Evolutionary conservation across 2,797 vertebrate species (phyloP).

Genomic region (Nannoperca australis): DNA sequence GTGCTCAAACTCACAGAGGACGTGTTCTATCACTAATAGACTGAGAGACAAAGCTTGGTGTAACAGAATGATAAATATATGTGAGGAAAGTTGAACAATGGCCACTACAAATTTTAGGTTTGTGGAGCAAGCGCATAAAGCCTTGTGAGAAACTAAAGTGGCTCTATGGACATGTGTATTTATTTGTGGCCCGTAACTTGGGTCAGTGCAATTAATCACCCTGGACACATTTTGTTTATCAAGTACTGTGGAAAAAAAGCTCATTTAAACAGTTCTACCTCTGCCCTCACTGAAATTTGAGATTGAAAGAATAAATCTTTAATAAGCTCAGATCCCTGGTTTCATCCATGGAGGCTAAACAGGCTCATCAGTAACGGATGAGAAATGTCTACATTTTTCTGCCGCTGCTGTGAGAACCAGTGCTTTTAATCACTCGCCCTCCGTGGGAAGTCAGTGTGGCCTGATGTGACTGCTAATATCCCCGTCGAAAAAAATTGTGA

Average conservation of each 20-base stretch:
- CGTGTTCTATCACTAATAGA: neutral
- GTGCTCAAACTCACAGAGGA: neutral
- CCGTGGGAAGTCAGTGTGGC: conserved; percentile 31
- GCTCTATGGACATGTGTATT: neutral
- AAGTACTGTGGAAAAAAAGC: neutral
- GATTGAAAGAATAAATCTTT: conserved; percentile 37
- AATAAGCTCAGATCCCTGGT: conserved; percentile 28
- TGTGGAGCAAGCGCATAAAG: neutral
- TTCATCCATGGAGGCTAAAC: conserved; percentile 44
- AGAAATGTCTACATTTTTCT: conserved; percentile 56
- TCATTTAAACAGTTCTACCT: conserved; percentile 32
- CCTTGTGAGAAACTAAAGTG: conserved; percentile 1
- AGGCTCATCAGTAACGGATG: conserved; percentile 66
- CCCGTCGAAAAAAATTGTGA: conserved; percentile 32
- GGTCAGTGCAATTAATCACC: conserved; percentile 13
- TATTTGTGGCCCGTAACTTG: neutral
- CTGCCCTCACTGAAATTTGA: conserved; percentile 19
- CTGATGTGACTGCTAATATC: conserved; percentile 60
- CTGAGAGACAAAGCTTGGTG: neutral
- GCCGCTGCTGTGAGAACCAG: conserved; percentile 27
- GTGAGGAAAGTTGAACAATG: too few species aligned
- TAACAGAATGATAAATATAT: neutral
- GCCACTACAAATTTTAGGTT: neutral
- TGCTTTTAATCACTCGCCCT: conserved; percentile 55
- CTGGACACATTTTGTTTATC: conserved; percentile 31